Conservation (phyloP, 2,797 vertebrate species). For the Tragelaphus eurycerus region DNA sequence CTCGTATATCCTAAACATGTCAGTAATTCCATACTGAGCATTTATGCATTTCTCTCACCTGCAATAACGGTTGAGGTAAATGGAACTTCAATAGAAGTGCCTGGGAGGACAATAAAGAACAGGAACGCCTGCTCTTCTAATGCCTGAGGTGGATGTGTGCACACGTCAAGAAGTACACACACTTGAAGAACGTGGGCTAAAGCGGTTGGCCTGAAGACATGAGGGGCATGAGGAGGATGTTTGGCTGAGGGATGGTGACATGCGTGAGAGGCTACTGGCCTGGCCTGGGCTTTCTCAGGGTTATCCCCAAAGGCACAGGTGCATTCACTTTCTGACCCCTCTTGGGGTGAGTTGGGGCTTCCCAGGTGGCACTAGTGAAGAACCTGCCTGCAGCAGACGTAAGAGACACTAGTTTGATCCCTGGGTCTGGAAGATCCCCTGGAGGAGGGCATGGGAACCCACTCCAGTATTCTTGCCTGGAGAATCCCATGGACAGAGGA, state of each 20-base stretch:
- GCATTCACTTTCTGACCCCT: not conserved
- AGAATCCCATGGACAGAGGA: not conserved
- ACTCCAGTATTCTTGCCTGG: not conserved
- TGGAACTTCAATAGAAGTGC: not conserved
- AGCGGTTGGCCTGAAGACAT: too few relatives aligned
- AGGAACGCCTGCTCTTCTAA: not conserved
- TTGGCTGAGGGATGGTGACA: not conserved
- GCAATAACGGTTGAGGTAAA: not conserved
- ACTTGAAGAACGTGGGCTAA: not conserved
- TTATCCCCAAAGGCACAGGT: not conserved
- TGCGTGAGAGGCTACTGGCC: not conserved
- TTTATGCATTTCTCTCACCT: slow-evolving; percentile 59
- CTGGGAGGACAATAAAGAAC: slow-evolving; percentile 30
- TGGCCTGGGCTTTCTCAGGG: not conserved
- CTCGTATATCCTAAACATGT: slow-evolving; percentile 33
- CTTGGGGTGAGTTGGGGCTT: not conserved
- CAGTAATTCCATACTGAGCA: slow-evolving; percentile 41
- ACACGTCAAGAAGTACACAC: not conserved
- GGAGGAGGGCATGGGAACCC: not conserved
- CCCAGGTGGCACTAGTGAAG: not conserved
- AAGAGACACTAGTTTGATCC: not conserved
- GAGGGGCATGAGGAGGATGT: not conserved
- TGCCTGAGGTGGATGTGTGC: not conserved
- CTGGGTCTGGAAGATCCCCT: not conserved
- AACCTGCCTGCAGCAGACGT: fast-evolving